Percentiles rank a stretch among this genome's conserved stretches.
phyloP scores from a whole-genome alignment of 2,797 vertebrate genomes.

The Chelmon rostratus region DNA sequence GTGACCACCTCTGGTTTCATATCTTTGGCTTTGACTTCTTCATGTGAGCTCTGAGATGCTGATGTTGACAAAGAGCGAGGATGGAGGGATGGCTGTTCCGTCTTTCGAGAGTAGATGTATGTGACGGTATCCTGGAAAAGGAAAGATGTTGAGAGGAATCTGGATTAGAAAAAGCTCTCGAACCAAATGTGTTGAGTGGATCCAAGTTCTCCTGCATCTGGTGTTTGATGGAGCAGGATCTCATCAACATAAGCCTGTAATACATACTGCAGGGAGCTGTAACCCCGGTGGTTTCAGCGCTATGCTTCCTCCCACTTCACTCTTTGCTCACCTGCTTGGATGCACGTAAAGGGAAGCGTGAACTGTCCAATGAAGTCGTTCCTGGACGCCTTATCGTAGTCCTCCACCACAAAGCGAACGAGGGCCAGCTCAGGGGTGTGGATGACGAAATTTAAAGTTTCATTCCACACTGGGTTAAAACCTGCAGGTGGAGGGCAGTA shows the following conservation, averaged over 20 bases:
- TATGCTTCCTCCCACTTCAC: no score
- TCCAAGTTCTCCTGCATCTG: neutral
- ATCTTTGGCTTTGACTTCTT: constrained; percentile 10
- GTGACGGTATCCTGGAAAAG: constrained; percentile 89
- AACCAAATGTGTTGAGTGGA: neutral
- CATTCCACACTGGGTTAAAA: constrained; percentile 94
- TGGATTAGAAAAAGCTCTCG: neutral
- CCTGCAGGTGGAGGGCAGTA: constrained; percentile 79
- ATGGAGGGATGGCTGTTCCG: constrained; percentile 90
- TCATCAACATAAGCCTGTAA: neutral
- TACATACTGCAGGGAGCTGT: neutral
- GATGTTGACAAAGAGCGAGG: constrained; percentile 92
- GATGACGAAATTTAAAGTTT: constrained; percentile 90
- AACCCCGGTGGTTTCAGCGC: neutral
- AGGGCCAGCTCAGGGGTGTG: constrained; percentile 91
- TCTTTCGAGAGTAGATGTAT: constrained; percentile 93
- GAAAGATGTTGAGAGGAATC: neutral
- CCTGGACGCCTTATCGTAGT: constrained; percentile 88
- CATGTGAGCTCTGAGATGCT: constrained; percentile 78
- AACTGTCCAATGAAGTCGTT: constrained; percentile 94
- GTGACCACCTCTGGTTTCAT: neutral
- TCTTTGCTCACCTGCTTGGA: constrained; percentile 86
- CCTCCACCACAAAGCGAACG: constrained; percentile 92
- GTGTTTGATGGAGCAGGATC: neutral
- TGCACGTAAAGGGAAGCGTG: constrained; percentile 88